Evolutionary conservation across 2,888 invertebrate genomes (phyloP), one percentile per base, ranked within the genome.

Genomic region (Torymus texanus): DNA sequence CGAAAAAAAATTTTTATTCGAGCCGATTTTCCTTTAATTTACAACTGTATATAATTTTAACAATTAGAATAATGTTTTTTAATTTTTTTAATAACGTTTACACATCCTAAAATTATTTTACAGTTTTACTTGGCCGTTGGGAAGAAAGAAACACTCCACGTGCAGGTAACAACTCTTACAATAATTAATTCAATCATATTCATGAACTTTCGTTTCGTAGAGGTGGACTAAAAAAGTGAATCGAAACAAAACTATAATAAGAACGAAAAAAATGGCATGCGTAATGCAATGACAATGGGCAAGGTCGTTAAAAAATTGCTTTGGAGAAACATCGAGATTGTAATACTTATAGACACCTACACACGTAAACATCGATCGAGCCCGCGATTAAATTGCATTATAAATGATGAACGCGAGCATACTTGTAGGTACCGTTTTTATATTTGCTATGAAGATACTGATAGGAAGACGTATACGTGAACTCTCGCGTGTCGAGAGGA

Each of bases 351-450:
- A 41, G 41, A 41, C 41, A 41, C 41, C 41, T 41, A 59, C 63
- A 16, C 50, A 63, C 21, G 73, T 53, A 41, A 41, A 41, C 41
- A 41, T 86, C 84, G 84, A 85, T 84, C 83, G 83, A 74, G 62
- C 78, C 75, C 73, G 83, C 84, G 85, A 87, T 87, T 85, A 83
- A 85, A 84, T 83, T 87, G 84, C 85, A 86, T 86, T 87, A 86
- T 86, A 83, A 83, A 88, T 86, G 86, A 85, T 41, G 41, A 41
- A 41, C 41, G 41, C 41, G 5, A 41, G 41, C 41, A 41, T 41
- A 41, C 81, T 72, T 79, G 75, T 71, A 65, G 65, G 61, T 21
- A 10, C 16, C 41, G 16, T 63, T 63, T 50, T 63, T n/a, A 63
- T 11, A 63, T 63, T 29, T 16, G 14, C 1, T 50, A 10, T 41